Conservation (phyloP, 1,140 invertebrate species). For the Heliconius eleuchia region DNA sequence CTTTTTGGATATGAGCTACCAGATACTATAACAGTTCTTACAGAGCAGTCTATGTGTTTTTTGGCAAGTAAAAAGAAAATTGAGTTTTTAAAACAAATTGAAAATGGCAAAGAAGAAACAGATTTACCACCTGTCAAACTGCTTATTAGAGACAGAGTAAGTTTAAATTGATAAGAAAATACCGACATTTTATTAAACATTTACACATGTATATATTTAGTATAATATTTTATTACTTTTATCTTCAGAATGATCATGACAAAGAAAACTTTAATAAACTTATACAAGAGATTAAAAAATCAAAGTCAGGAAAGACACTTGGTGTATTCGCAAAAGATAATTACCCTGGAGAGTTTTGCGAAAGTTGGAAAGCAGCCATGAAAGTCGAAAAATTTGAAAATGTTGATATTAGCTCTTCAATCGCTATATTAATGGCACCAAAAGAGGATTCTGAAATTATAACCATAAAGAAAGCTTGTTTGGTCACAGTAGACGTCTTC, state of each 20-base stretch:
- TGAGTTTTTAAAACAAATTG: constrained; percentile 96
- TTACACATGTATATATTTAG: constrained; percentile 12
- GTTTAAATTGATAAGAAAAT: constrained; percentile 39
- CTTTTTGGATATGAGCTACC: constrained; percentile 97
- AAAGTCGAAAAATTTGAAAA: constrained; percentile 91
- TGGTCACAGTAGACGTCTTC: constrained; percentile 97
- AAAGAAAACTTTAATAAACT: constrained; percentile 96
- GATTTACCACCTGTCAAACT: constrained; percentile 92
- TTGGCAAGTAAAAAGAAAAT: constrained; percentile 99
- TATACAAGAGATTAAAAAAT: constrained; percentile 91
- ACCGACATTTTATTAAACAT: neutral
- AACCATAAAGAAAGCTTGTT: constrained; percentile 96
- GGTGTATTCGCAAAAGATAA: constrained; percentile 98
- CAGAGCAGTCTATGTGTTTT: constrained; percentile 92
- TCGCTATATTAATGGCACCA: constrained; percentile 94
- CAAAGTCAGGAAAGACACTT: constrained; percentile 93
- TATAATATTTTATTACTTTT: constrained; percentile 49
- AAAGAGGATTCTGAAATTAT: constrained; percentile 97
- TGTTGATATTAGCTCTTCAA: constrained; percentile 92
- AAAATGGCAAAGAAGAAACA: constrained; percentile 92
- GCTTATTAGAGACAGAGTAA: constrained; percentile 95
- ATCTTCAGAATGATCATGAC: constrained; percentile 93
- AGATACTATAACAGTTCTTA: constrained; percentile 96
- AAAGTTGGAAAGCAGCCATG: constrained; percentile 91
- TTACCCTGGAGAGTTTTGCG: constrained; percentile 95